Percentiles rank a stretch among this genome's conserved stretches.
Conservation (phyloP, 2,113 vertebrate genomes). For the Epinephelus fuscoguttatus region DNA sequence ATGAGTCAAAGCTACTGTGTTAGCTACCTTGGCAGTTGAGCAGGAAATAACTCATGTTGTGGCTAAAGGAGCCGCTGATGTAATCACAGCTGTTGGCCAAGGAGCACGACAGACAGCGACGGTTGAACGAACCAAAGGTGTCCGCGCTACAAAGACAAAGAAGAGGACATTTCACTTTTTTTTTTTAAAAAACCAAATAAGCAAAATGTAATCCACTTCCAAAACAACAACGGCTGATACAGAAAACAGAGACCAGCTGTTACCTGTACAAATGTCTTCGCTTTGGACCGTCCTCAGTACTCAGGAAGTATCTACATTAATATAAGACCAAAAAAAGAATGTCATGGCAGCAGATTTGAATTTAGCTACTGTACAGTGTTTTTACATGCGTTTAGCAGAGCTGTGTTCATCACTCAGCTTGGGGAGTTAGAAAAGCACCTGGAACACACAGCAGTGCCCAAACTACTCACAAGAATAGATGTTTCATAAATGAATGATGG, state of each 20-base stretch:
- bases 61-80: slow-evolving; percentile 92
- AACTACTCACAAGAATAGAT: slow-evolving; percentile 18
- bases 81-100: slow-evolving; percentile 91
- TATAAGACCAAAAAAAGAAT: background rate
- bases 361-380: no score
- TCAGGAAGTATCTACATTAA: slow-evolving; percentile 91
- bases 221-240: background rate
- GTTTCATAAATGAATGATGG: slow-evolving; percentile 47
- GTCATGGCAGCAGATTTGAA: background rate
- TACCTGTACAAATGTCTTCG: slow-evolving; percentile 96
- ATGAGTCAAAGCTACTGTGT: background rate
- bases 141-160: slow-evolving; percentile 84
- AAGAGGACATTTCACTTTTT: background rate
- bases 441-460: background rate
- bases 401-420: background rate
- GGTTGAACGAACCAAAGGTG: slow-evolving; percentile 93
- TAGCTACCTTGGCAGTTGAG: slow-evolving; percentile 91
- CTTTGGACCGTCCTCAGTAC: slow-evolving; percentile 93
- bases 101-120: slow-evolving; percentile 93
- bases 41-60: slow-evolving; percentile 89
- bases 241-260: background rate
- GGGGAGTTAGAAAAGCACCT: background rate
- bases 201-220: background rate
- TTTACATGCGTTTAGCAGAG: no score
- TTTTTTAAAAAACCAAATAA: background rate